phyloP scores from a whole-genome alignment of 2,113 vertebrate species.

The Vulpes ferrilata region DNA sequence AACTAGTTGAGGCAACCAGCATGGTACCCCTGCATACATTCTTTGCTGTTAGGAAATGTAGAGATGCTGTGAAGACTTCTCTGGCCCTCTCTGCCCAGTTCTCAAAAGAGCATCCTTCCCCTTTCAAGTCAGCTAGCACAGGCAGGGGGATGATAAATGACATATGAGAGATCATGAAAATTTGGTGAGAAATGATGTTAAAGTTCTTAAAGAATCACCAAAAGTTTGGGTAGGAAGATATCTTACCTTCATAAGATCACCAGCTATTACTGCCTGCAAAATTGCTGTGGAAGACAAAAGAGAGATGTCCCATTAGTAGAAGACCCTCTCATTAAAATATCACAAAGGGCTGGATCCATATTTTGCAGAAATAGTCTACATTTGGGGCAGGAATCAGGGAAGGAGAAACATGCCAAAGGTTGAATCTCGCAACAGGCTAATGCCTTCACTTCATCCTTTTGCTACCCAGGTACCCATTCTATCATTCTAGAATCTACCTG shows the following conservation, averaged over 20 bases:
- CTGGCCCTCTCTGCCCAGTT: not conserved
- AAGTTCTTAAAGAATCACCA: constrained; percentile 45
- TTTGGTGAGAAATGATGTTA: not conserved
- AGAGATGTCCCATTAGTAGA: constrained; percentile 78
- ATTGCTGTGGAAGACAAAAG: constrained; percentile 88
- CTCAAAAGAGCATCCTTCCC: not conserved
- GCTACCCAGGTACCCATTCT: not conserved
- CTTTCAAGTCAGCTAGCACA: not conserved
- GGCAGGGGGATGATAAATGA: not conserved
- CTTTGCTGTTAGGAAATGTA: not conserved
- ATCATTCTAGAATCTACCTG: not conserved
- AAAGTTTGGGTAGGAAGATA: constrained; percentile 39
- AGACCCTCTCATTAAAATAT: constrained; percentile 57
- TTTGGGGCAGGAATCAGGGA: not conserved
- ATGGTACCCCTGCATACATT: not conserved
- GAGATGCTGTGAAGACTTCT: not conserved
- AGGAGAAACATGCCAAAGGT: not conserved
- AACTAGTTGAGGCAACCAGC: not conserved
- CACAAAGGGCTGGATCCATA: not conserved
- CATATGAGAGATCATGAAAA: not conserved
- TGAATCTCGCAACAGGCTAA: not conserved
- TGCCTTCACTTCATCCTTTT: not conserved
- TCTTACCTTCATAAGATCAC: constrained; percentile 90
- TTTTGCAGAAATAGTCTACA: not conserved
- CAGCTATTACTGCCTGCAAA: constrained; percentile 89